A percentile compares a stretch with the other conserved stretches of the same genome.
These are phyloP conservation scores for Thymallus thymallus DNA, from an alignment of 2,113 vertebrate species.

Conservation along the genomic window DNA sequence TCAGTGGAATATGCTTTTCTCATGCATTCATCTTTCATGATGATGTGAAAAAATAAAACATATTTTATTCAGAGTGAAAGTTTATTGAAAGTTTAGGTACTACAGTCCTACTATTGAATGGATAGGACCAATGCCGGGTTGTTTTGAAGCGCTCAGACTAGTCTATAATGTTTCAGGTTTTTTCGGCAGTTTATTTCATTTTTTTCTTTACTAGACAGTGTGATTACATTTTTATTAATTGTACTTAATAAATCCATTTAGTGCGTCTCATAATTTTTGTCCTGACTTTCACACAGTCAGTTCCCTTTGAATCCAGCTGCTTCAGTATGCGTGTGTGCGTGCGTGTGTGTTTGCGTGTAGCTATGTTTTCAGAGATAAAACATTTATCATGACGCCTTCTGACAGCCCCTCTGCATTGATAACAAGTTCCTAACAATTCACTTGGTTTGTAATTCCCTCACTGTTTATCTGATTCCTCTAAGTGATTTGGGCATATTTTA, in stretches of 20 bases:
- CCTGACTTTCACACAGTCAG: background rate
- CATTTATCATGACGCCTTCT: no score
- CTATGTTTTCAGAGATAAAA: no score
- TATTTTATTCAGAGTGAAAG: slow-evolving; percentile 2
- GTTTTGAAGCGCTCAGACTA: no score
- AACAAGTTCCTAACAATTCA: background rate
- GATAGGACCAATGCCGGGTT: no score
- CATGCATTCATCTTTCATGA: slow-evolving; percentile 3
- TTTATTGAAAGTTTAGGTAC: no score
- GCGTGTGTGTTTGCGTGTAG: slow-evolving; percentile 14
- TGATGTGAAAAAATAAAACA: background rate
- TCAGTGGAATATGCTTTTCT: slow-evolving; percentile 3
- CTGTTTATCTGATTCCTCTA: background rate
- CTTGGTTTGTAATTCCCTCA: background rate
- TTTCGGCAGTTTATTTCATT: no score
- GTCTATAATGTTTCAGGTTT: no score
- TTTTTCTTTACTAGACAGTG: no score
- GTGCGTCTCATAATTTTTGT: background rate
- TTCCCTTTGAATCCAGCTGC: background rate
- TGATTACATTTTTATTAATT: no score
- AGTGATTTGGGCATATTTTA: background rate
- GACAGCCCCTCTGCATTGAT: no score
- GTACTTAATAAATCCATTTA: no score
- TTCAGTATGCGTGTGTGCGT: background rate
- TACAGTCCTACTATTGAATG: no score